Conservation (phyloP, 2,888 invertebrate species). For the Rhamphomyia laevipes region DNA sequence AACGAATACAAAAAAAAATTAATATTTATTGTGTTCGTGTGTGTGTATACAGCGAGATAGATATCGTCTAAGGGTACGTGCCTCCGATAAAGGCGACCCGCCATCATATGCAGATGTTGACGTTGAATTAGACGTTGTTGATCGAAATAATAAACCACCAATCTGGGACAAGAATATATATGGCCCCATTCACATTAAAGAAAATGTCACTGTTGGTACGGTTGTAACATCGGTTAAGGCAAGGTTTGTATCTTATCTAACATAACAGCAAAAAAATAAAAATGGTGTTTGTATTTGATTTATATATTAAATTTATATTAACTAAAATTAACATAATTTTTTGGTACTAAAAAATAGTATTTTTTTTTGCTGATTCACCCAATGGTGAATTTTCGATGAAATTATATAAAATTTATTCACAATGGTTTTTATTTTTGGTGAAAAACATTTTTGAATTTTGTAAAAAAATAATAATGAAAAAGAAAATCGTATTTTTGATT, state of each 20-base stretch:
- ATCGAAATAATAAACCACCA: constrained; percentile 96
- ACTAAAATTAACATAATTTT: too few species aligned
- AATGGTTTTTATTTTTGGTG: too few species aligned
- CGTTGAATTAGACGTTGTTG: constrained; percentile 96
- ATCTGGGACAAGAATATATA: constrained; percentile 91
- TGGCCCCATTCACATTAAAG: constrained; percentile 95
- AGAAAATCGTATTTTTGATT: too few species aligned
- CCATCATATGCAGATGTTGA: constrained; percentile 91
- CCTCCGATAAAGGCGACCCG: constrained; percentile 88
- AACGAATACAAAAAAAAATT: background rate
- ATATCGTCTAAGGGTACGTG: constrained; percentile 92
- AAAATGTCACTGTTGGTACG: constrained; percentile 98
- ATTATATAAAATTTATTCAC: too few species aligned
- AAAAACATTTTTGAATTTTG: too few species aligned
- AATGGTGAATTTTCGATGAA: too few species aligned
- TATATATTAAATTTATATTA: too few species aligned
- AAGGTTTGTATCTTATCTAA: constrained; percentile 69
- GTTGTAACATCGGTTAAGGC: constrained; percentile 97
- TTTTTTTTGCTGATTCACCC: too few species aligned
- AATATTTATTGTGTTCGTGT: constrained; percentile 2
- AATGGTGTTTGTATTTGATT: too few species aligned
- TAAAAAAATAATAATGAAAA: too few species aligned
- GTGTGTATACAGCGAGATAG: constrained; percentile 65
- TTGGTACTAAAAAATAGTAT: too few species aligned
- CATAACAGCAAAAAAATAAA: constrained; percentile 13